Evolutionary conservation across 1,140 invertebrate species (phyloP), one percentile per base, ranked within the genome.

Genomic region (Camponotus pennsylvanicus): DNA sequence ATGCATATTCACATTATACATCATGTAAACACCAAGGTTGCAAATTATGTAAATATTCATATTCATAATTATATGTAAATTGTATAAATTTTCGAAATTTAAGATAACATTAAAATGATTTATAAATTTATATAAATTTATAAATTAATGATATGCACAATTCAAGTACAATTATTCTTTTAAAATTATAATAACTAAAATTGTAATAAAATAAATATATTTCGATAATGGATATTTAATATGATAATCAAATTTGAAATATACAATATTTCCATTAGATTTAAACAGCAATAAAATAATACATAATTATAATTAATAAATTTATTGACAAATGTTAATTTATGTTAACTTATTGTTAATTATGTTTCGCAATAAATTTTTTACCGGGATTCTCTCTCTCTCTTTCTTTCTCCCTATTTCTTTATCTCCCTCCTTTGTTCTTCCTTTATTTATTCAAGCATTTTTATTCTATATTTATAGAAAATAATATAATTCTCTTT

Each of bases 191-290:
- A 64, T 67, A 67, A 40, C 21, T 69, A 67, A 37, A 78, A 27
- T 42, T 61, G 5, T 49, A 78, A 67, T 55, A 52, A 67, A 67
- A 79, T 37, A 40, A 79, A 79, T n/a, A 0, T 45, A 52, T 79
- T 52, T 37, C 13, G 6, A 45, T 37, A 79, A 76, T 52, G 4
- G 15, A 45, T 27, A 27, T 2, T 79, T 37, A 37, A 61, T 77
- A 13, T 11, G 0, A 61, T 42, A 77, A 52, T 67, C 9, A 66
- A 27, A 52, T 52, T 49, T 11, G 3, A 15, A 52, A 8, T 8
- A 69, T 27, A 52, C 32, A 40, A 42, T 15, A 13, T 11, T 69
- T 55, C 32, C 63, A 7, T 63, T 4, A n/a, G 9, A 69, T 27
- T 69, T 42, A 21, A 40, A n/a, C n/a, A 13, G 8, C 1, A 70